Conservation (phyloP, 2,797 vertebrate species). For the Amniataba percoides region DNA sequence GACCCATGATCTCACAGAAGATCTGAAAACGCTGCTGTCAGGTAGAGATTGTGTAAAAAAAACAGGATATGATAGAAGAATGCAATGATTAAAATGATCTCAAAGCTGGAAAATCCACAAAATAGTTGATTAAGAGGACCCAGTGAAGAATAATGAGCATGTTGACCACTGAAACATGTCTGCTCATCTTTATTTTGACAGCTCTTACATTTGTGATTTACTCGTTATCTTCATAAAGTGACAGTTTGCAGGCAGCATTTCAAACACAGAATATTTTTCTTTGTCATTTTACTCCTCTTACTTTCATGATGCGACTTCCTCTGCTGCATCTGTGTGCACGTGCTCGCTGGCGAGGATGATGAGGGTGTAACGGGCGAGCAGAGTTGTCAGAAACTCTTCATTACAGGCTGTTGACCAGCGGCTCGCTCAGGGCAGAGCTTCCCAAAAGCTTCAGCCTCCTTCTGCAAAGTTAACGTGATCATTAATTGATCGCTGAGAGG, state of each 20-base stretch:
- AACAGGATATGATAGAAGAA: no score
- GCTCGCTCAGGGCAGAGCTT: background rate
- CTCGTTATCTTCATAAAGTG: background rate
- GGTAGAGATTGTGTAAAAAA: no score
- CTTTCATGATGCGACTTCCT: no score
- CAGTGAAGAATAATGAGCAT: no score
- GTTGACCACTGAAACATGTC: no score
- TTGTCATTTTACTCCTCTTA: background rate
- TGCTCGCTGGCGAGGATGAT: background rate
- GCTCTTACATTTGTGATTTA: background rate
- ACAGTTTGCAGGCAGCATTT: background rate
- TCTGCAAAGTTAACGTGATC: constrained; percentile 5
- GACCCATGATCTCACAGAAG: no score
- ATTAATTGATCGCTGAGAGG: constrained; percentile 19
- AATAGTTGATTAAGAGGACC: no score
- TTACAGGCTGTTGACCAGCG: constrained; percentile 10
- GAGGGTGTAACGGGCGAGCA: background rate
- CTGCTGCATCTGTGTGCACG: background rate
- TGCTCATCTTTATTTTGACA: no score
- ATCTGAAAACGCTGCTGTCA: no score
- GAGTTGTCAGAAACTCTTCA: constrained; percentile 28
- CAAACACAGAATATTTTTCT: no score
- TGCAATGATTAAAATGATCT: background rate
- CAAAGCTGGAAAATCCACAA: background rate
- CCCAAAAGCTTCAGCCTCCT: background rate